Base-by-base conservation (phyloP, 37 sponge, comb jelly and placozoan genomes). In the Aplysina aerophoba region DNA sequence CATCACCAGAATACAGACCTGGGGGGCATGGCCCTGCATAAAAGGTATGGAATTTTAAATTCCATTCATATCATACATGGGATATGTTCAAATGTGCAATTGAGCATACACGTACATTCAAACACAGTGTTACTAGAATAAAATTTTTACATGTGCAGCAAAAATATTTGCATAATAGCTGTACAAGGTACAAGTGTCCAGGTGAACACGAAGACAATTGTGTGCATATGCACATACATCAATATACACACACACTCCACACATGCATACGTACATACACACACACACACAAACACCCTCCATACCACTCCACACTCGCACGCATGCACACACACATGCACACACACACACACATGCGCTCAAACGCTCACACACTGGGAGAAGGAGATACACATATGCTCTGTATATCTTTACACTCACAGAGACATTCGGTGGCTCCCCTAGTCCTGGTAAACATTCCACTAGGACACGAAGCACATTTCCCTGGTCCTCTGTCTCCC, bases 361-460 rank as follows among this genome's bases (percentile, higher is more conserved):
- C 38, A 31, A 27, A 81, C 15, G 66, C 8, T 82, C 33, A 30
- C 68, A 68, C n/a, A n/a, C n/a, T n/a, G n/a, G n/a, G n/a, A n/a
- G n/a, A n/a, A n/a, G n/a, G n/a, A n/a, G n/a, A n/a, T n/a, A n/a
- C n/a, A n/a, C n/a, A n/a, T n/a, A n/a, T n/a, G n/a, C n/a, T n/a
- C n/a, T n/a, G n/a, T n/a, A n/a, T n/a, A n/a, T n/a, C n/a, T n/a
- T n/a, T n/a, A n/a, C n/a, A n/a, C 33, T 73, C 0, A 89, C 85
- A n/a, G 58, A 69, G 11, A 85, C 89, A 20, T 25, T 41, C 13
- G 30, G 82, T 31, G 56, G 41, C 28, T 85, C 86, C 90, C 86
- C 81, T 58, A 59, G 39, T 80, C 82, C 68, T 37, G 53, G 78
- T 75, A 53, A 8, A 24, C 78, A 53, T 24, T 40, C 78, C 78